These are phyloP conservation scores for Euzophera pinguis DNA, from an alignment of 2,888 invertebrate species.

Conservation along the genomic window DNA sequence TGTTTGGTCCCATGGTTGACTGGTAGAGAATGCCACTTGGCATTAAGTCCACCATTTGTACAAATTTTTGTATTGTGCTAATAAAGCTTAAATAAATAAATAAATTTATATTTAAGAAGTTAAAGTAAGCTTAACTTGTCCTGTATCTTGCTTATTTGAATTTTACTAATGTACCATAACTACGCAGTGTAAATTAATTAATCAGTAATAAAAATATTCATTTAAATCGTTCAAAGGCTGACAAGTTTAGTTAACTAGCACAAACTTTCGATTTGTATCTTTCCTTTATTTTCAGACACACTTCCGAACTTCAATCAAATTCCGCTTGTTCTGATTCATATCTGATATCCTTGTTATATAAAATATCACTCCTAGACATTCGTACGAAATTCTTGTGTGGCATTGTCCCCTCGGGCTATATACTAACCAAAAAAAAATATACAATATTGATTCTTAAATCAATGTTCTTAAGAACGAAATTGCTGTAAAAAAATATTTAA, in stretches of 20 bases:
- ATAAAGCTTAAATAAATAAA: too few relatives aligned
- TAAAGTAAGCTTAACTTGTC: too few relatives aligned
- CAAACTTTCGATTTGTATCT: conserved; percentile 26
- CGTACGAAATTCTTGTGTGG: conserved; percentile 66
- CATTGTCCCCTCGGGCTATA: conserved; percentile 66
- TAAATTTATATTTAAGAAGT: too few relatives aligned
- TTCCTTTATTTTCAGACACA: conserved; percentile 23
- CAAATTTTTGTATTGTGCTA: too few relatives aligned
- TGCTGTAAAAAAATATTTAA: conserved; percentile 10
- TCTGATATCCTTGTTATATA: conserved; percentile 75
- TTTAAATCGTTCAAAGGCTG: conserved; percentile 35
- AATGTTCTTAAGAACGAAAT: conserved; percentile 27
- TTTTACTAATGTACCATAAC: too few relatives aligned
- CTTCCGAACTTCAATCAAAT: conserved; percentile 53
- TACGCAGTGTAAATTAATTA: too few relatives aligned
- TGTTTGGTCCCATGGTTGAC: too few relatives aligned
- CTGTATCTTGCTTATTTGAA: too few relatives aligned
- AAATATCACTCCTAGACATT: conserved; percentile 60
- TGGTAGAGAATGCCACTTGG: too few relatives aligned
- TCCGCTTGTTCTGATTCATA: conserved; percentile 52
- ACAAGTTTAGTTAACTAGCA: conserved; percentile 45
- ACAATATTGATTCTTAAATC: conserved; percentile 21
- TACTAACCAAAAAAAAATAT: conserved; percentile 51
- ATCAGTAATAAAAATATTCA: not conserved
- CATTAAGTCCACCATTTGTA: too few relatives aligned